Conservation (phyloP, 1,140 invertebrate genomes). For the Trialeurodes vaporariorum region DNA sequence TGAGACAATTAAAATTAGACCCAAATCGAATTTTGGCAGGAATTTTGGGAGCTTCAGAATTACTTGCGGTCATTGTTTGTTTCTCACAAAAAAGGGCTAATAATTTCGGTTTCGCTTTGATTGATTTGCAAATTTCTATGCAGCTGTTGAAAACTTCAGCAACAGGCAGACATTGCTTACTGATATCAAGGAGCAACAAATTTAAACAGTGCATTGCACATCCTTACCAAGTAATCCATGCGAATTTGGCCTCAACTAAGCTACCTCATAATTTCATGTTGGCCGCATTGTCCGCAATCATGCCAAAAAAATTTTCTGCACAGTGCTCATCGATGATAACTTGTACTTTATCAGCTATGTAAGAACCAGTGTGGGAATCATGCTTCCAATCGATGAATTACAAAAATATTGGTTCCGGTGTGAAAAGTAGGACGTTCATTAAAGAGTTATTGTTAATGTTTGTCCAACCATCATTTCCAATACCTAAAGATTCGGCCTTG, state of each 20-base stretch:
- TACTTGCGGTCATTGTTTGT: neutral
- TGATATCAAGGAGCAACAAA: slow-evolving; percentile 11
- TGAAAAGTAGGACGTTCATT: slow-evolving; percentile 26
- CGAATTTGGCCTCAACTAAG: slow-evolving; percentile 3
- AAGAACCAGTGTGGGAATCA: slow-evolving; percentile 24
- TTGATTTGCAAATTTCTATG: neutral
- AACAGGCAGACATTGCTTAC: neutral
- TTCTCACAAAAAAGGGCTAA: neutral
- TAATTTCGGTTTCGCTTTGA: neutral
- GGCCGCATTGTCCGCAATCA: slow-evolving; percentile 21
- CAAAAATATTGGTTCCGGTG: slow-evolving; percentile 27
- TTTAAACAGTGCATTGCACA: slow-evolving; percentile 4
- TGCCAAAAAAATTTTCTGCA: slow-evolving; percentile 24
- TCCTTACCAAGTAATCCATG: slow-evolving; percentile 8
- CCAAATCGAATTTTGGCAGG: neutral
- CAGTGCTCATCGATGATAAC: slow-evolving; percentile 26
- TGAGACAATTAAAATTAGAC: slow-evolving; percentile 3
- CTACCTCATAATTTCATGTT: slow-evolving; percentile 23
- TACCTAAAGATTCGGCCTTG: slow-evolving; percentile 6
- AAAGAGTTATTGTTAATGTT: slow-evolving; percentile 26
- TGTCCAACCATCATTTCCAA: slow-evolving; percentile 29
- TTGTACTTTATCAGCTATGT: slow-evolving; percentile 23
- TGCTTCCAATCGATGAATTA: slow-evolving; percentile 21
- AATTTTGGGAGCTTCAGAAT: neutral
- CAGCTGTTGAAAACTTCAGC: neutral